Evolutionary conservation across 2,888 invertebrate species (phyloP).

Genomic region (Orchestes rusci): DNA sequence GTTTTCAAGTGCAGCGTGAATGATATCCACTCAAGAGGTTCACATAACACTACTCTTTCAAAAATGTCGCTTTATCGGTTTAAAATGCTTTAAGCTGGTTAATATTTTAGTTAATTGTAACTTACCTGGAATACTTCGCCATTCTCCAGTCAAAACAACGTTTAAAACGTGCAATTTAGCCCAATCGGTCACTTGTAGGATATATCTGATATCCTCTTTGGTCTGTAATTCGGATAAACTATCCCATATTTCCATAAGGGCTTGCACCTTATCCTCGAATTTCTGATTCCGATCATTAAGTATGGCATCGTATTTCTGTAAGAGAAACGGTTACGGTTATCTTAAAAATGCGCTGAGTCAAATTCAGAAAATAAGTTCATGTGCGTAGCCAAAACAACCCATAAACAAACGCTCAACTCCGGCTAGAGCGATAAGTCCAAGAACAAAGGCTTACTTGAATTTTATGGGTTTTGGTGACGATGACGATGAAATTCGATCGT

Average conservation of each 20-base stretch:
- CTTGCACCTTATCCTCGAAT: constrained; percentile 37
- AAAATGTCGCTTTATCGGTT: background rate
- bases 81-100: background rate
- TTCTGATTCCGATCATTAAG: constrained; percentile 38
- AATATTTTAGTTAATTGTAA: background rate
- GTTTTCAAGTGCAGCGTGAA: too few species aligned
- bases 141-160: constrained; percentile 40
- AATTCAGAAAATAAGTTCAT: too few species aligned
- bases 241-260: constrained; percentile 39
- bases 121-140: constrained; percentile 40
- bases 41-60: too few species aligned
- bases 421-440: too few species aligned
- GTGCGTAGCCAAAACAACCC: too few species aligned
- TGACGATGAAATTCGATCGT: too few species aligned
- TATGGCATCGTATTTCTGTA: constrained; percentile 39
- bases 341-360: too few species aligned
- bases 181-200: constrained; percentile 41
- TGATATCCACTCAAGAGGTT: too few species aligned
- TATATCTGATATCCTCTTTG: constrained; percentile 35
- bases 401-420: too few species aligned
- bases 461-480: too few species aligned
- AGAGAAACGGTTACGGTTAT: too few species aligned
- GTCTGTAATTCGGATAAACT: constrained; percentile 33
- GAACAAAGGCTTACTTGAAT: too few species aligned
- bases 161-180: constrained; percentile 41